phyloP scores from a whole-genome alignment of 2,888 invertebrate genomes.

The Agrochola circellaris region DNA sequence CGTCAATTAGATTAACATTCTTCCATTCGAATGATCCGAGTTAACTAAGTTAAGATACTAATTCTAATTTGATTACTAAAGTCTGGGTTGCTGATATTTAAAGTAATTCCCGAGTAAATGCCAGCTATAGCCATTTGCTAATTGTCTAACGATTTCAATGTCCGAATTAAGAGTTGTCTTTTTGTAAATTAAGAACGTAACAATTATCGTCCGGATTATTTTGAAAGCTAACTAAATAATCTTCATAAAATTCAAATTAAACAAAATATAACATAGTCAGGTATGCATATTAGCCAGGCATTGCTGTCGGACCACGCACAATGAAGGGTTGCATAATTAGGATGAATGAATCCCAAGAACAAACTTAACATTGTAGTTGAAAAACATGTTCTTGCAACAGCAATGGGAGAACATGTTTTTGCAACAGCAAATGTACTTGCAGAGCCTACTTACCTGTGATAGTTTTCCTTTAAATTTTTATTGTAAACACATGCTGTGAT shows the following conservation, averaged over 20 bases:
- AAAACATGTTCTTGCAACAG: too few species aligned
- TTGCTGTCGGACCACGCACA: conserved; percentile 13
- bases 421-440: too few species aligned
- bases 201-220: conserved; percentile 18
- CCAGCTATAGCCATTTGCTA: conserved; percentile 35
- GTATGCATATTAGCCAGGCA: background rate
- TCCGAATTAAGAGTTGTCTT: conserved; percentile 23
- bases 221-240: background rate
- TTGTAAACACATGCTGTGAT: too few species aligned
- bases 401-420: too few species aligned
- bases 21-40: background rate
- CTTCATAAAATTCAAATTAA: conserved; percentile 11
- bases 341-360: too few species aligned
- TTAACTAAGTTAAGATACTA: conserved; percentile 25
- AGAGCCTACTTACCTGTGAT: too few species aligned
- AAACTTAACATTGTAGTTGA: too few species aligned
- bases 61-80: conserved; percentile 26
- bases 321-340: too few species aligned
- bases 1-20: background rate
- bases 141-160: conserved; percentile 33
- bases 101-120: conserved; percentile 30
- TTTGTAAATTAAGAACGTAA: conserved; percentile 25
- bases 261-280: background rate
- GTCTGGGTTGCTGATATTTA: conserved; percentile 33
- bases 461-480: too few species aligned